Base-by-base conservation (phyloP, 23 tunicate genomes). In the Botrylloides violaceus region DNA sequence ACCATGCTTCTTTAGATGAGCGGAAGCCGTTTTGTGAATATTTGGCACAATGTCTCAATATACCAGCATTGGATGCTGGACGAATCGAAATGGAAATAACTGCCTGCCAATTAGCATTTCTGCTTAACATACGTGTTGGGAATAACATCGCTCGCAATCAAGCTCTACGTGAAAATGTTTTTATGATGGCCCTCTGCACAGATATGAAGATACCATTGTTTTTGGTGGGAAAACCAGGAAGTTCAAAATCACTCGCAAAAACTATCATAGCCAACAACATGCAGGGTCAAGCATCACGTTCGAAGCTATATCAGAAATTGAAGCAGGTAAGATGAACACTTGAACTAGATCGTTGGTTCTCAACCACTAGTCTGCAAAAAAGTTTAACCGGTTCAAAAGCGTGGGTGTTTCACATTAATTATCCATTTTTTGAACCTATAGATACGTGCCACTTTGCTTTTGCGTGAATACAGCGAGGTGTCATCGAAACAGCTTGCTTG, bases 171-270 rank as follows among this genome's bases (percentile, higher is more conserved):
- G 86, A 81, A 64, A 81, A 81, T 64, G 80, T 75, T 2, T 81
- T 73, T 34, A 81, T 81, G 86, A 81, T 81, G 50, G 74, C 62
- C 21, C 38, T 76, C 26, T 81, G 86, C 62, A 71, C 86, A 49
- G 86, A 81, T 21, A 76, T 81, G 81, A 30, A 77, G 32, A 81
- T 81, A 74, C 86, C 86, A 25, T 49, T 81, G 74, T 81, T 81
- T 64, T 33, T 81, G 4, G 66, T 81, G 31, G 86, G 86, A 2
- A 81, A 81, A 56, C 86, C 86, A 23, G 86, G 86, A 43, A 81
- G 86, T 33, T 81, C 86, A 29, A 81, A 81, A 49, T 75, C 86
- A 29, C 65, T 81, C 32, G 86, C 86, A 7, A 81, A 81, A 81
- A 81, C 86, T 3, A 49, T 81, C 6, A 64, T 76, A 7, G 62